Evolutionary conservation across 1,140 invertebrate species (phyloP).

Genomic region (Drosophila simulans): DNA sequence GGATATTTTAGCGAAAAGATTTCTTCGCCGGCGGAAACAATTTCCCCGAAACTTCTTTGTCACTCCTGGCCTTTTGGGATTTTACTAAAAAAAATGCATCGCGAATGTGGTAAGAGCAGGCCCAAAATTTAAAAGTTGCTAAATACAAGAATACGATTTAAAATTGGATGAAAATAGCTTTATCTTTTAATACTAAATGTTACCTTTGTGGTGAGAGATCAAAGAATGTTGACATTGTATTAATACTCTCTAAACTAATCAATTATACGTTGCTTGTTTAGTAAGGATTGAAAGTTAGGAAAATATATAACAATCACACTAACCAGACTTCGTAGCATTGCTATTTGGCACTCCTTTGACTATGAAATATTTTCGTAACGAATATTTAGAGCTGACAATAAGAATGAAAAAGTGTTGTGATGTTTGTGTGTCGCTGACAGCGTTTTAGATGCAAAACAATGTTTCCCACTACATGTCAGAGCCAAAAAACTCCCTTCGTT

Average conservation of each 20-base stretch:
- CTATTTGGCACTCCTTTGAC: not conserved
- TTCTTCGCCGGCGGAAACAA: not conserved
- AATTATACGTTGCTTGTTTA: too few relatives aligned
- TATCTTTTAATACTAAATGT: too few relatives aligned
- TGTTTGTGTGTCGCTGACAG: constrained; percentile 7
- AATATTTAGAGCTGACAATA: not conserved
- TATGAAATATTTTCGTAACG: not conserved
- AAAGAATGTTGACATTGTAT: too few relatives aligned
- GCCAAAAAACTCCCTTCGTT: not conserved
- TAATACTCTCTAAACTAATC: too few relatives aligned
- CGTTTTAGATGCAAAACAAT: constrained; percentile 15
- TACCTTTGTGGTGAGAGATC: too few relatives aligned
- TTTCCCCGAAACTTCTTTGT: not conserved
- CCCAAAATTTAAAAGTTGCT: too few relatives aligned
- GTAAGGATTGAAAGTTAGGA: too few relatives aligned
- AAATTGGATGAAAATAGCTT: too few relatives aligned
- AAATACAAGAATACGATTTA: too few relatives aligned
- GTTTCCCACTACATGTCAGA: constrained; percentile 7
- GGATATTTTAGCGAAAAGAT: constrained; percentile 5
- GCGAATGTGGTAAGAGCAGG: not conserved
- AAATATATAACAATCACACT: not conserved
- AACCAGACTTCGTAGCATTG: not conserved
- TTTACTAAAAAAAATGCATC: not conserved
- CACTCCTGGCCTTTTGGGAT: not conserved
- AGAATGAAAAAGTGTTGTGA: constrained; percentile 6